These are phyloP conservation scores for Fringilla coelebs DNA, from an alignment of 2,797 vertebrate genomes.

Conservation along the genomic window DNA sequence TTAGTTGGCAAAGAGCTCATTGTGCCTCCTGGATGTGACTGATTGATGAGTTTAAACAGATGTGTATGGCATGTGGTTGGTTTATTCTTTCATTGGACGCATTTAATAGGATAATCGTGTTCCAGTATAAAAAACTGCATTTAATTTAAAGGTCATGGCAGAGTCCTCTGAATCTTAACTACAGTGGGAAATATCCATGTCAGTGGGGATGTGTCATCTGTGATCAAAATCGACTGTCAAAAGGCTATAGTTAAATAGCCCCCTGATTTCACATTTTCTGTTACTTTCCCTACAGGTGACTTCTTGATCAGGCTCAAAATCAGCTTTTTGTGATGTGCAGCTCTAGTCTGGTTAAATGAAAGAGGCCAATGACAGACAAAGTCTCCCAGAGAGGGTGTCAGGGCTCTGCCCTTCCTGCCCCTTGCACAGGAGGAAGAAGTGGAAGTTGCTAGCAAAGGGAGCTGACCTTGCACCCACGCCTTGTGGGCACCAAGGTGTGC, in stretches of 20 bases:
- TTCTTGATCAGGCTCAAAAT: not conserved
- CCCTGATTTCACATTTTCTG: not conserved
- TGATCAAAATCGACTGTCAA: not conserved
- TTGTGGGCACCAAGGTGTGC: not conserved
- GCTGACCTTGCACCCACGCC: rapidly evolving
- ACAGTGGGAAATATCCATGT: rapidly evolving
- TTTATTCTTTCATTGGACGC: not conserved
- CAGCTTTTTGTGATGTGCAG: not conserved
- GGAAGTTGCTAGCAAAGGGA: not conserved
- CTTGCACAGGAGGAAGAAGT: not conserved
- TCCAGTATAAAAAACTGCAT: not conserved
- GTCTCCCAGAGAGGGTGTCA: not conserved
- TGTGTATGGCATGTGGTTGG: not conserved
- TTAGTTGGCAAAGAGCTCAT: not conserved
- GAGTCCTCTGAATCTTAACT: not conserved
- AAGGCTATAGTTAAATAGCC: not conserved
- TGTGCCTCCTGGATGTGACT: not conserved
- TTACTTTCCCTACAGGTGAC: not conserved
- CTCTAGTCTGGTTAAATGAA: not conserved
- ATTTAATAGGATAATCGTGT: not conserved
- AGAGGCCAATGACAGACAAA: not conserved
- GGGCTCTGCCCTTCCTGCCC: not conserved
- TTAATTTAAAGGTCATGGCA: not conserved
- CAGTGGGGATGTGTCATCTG: not conserved
- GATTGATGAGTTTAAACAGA: slow-evolving; percentile 7